Base-by-base conservation (phyloP, 2,888 invertebrate genomes). In the Noctua janthe region DNA sequence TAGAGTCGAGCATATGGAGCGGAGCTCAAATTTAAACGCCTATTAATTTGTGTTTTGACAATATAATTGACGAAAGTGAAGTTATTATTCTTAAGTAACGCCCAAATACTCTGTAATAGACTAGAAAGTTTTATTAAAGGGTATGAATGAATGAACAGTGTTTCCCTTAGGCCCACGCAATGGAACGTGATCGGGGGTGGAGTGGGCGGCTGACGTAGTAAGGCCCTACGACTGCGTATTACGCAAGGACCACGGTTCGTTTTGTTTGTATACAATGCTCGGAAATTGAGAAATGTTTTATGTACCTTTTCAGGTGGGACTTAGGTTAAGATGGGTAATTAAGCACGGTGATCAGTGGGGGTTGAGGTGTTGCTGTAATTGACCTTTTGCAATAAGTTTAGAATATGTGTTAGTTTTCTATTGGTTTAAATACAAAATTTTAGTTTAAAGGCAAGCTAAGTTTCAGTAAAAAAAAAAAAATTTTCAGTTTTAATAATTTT, bases 101-200 rank as follows among this genome's bases (percentile, higher is more conserved):
- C 69, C 70, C 62, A 80, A 87, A 86, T 89, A 87, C 90, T 91
- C 89, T 89, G 90, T 90, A 90, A 83, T 87, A 90, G 80, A 86
- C 74, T 90, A 87, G 87, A 88, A 89, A 82, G 84, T 89, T 90
- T 83, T 91, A 93, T 92, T 92, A 92, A 92, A 92, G 84, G 81
- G 87, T 90, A 91, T 92, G 91, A 93, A 92, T 93, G 92, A 90
- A 92, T 87, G 85, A 86, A 87, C 87, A 87, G 87, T 91, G 91
- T 91, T 92, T 92, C 88, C 85, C 86, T 91, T 81, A 76, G 80
- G 77, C 84, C 85, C 75, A 85, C 76, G 83, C 54, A 71, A 73
- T 39, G 81, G 76, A 84, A 86, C 84, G 86, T 77, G 87, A 85
- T 74, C 78, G 86, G 86, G 88, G 82, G 83, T 76, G 85, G 84